phyloP scores from a whole-genome alignment of 2,113 vertebrate species.

The Lipophrys pholis region DNA sequence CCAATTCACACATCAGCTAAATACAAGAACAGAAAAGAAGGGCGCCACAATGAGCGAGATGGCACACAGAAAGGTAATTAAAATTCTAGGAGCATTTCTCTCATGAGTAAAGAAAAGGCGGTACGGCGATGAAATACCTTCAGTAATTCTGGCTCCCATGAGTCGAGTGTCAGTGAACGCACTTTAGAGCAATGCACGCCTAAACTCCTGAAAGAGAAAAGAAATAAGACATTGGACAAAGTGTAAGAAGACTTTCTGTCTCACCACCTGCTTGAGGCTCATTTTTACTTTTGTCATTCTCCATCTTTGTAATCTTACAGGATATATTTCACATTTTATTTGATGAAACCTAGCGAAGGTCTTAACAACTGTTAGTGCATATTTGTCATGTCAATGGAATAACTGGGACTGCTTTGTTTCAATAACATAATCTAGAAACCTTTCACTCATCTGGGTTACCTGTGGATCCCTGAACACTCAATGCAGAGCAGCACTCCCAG shows the following conservation, averaged over 20 bases:
- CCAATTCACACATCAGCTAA: slow-evolving; percentile 98
- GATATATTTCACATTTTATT: neutral
- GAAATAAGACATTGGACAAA: slow-evolving; percentile 1
- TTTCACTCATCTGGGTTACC: slow-evolving; percentile 25
- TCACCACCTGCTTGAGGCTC: neutral
- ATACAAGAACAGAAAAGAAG: slow-evolving; percentile 23
- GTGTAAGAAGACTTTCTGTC: slow-evolving; percentile 1
- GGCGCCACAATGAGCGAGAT: slow-evolving; percentile 4
- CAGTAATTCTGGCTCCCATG: slow-evolving; percentile 97
- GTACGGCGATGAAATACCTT: slow-evolving; percentile 83
- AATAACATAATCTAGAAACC: no score
- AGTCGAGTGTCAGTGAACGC: slow-evolving; percentile 94
- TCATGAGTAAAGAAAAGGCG: neutral
- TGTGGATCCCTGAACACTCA: slow-evolving; percentile 92
- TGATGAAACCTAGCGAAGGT: neutral
- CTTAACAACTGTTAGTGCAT: neutral
- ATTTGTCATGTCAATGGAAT: neutral
- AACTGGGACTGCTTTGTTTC: neutral
- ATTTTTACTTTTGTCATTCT: neutral
- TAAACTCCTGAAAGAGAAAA: slow-evolving; percentile 88
- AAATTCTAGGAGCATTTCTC: slow-evolving; percentile 1
- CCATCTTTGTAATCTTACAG: no score
- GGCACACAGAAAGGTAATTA: neutral
- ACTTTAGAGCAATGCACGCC: slow-evolving; percentile 99
- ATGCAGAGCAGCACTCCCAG: slow-evolving; percentile 96